Evolutionary conservation across 1,140 invertebrate genomes (phyloP).

Genomic region (Mesaphorura yosii): DNA sequence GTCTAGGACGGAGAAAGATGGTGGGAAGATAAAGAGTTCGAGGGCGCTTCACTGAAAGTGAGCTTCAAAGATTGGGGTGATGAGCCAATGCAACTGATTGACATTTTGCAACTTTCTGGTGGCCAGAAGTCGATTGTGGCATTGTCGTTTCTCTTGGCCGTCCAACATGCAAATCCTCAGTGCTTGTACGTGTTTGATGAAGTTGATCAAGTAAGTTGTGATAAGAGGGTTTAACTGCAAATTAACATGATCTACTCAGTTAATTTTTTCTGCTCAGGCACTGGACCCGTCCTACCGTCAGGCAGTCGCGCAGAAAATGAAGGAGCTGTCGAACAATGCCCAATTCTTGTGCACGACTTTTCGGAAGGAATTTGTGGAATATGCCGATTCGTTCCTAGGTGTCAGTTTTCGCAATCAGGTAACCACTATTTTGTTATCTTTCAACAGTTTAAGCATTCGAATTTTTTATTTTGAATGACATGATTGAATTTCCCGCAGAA

Average conservation of each 20-base stretch:
- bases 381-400: not conserved
- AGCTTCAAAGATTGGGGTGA: too few species aligned
- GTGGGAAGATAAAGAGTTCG: too few species aligned
- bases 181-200: not conserved
- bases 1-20: too few species aligned
- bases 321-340: not conserved
- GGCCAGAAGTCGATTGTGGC: slow-evolving; percentile 3
- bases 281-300: not conserved
- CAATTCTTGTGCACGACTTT: not conserved
- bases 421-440: too few species aligned
- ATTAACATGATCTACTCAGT: not conserved
- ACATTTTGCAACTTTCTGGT: slow-evolving; percentile 1
- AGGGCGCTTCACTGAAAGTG: too few species aligned
- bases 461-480: too few species aligned
- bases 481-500: too few species aligned
- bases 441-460: too few species aligned
- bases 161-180: not conserved
- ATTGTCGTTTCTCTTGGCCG: not conserved
- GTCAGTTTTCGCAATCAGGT: not conserved
- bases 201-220: not conserved
- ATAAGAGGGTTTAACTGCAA: not conserved
- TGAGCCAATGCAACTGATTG: too few species aligned
- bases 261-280: not conserved
- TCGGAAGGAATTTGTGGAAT: not conserved
- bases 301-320: not conserved